phyloP scores from a whole-genome alignment of 2,113 vertebrate genomes.

The Dipodomys spectabilis region DNA sequence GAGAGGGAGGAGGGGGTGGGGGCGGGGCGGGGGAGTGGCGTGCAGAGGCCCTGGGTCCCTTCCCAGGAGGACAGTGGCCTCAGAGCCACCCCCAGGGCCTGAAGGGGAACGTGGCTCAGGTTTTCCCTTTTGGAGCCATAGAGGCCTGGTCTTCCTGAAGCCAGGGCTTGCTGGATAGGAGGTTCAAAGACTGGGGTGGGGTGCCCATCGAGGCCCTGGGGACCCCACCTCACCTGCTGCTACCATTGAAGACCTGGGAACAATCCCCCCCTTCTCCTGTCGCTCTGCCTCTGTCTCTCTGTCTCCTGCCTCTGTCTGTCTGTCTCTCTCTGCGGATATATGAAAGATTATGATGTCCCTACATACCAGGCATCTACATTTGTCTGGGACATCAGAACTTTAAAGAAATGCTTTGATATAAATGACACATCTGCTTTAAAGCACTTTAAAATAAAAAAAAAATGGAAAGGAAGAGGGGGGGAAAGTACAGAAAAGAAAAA shows the following conservation, averaged over 20 bases:
- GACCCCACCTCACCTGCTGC: neutral
- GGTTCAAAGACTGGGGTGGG: neutral
- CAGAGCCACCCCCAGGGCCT: too few species aligned
- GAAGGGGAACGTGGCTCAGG: rapidly evolving
- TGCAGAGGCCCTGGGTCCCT: too few species aligned
- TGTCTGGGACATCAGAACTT: conserved; percentile 66
- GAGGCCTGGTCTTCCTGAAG: neutral
- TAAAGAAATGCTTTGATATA: conserved; percentile 74
- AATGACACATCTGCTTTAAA: conserved; percentile 78
- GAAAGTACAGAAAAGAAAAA: too few species aligned
- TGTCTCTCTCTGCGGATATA: neutral
- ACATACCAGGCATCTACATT: conserved; percentile 57
- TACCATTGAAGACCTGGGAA: neutral
- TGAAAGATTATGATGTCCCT: conserved; percentile 33
- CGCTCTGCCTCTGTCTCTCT: neutral
- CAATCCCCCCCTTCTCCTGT: neutral
- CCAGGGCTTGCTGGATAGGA: neutral
- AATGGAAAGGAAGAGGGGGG: neutral
- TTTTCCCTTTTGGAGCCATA: neutral
- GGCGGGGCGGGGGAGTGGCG: too few species aligned
- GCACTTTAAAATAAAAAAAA: conserved; percentile 62
- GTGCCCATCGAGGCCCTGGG: rapidly evolving
- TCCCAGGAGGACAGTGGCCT: too few species aligned
- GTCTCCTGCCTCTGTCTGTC: neutral
- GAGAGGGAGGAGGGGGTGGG: too few species aligned